Conservation (phyloP, 2,888 invertebrate species). For the Andrena dorsata region DNA sequence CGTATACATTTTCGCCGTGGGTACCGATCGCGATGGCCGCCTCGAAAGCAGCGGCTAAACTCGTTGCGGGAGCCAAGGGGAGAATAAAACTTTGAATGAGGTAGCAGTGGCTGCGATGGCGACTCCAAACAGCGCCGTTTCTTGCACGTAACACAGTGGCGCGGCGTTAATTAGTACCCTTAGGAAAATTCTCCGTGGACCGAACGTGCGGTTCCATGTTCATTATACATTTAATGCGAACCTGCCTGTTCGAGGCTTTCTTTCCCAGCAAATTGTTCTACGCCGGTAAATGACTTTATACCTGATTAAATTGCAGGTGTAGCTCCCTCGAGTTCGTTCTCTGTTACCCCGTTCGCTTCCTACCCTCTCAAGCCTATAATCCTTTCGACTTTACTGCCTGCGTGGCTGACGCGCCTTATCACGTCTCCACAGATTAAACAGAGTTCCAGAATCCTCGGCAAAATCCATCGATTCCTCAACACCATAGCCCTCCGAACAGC, state of each 20-base stretch:
- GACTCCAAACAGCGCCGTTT: constrained; percentile 56
- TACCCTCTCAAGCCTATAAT: background rate
- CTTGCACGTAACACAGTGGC: constrained; percentile 73
- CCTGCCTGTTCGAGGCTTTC: constrained; percentile 32
- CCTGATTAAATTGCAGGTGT: constrained; percentile 58
- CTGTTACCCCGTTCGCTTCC: background rate
- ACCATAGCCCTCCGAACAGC: background rate
- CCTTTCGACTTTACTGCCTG: constrained; percentile 35
- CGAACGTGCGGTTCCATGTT: constrained; percentile 52
- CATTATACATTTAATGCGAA: constrained; percentile 71
- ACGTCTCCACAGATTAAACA: background rate
- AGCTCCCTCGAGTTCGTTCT: background rate
- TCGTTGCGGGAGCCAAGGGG: constrained; percentile 1
- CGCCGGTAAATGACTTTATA: constrained; percentile 65
- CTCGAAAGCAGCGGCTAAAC: background rate
- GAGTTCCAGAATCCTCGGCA: no score
- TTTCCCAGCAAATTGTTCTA: constrained; percentile 56
- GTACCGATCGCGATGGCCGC: constrained; percentile 38
- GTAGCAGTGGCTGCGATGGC: constrained; percentile 13
- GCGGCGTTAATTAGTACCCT: constrained; percentile 75
- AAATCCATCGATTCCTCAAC: background rate
- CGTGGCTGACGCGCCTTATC: constrained; percentile 8
- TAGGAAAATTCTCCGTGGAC: constrained; percentile 61
- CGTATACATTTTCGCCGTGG: constrained; percentile 23
- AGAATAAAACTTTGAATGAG: constrained; percentile 40